Evolutionary conservation across 1,140 invertebrate genomes (phyloP).

Genomic region (Hestina assimilis): DNA sequence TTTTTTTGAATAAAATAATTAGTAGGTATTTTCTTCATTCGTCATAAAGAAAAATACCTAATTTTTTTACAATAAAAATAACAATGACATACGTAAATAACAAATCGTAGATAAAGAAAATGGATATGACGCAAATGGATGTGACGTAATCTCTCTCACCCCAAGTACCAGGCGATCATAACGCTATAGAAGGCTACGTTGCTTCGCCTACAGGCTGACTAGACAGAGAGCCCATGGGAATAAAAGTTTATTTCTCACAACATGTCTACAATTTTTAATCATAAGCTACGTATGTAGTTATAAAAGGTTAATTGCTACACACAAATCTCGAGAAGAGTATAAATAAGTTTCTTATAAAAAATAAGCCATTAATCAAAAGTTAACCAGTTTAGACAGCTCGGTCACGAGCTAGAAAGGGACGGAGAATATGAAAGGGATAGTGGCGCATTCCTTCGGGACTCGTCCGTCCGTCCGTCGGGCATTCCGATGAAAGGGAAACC

Average conservation of each 20-base stretch:
- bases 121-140: constrained; percentile 43
- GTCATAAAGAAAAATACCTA: too few relatives aligned
- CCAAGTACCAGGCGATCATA: constrained; percentile 50
- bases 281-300: constrained; percentile 1
- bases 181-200: not conserved
- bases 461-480: constrained; percentile 35
- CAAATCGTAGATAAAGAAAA: not conserved
- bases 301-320: constrained; percentile 45
- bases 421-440: constrained; percentile 51
- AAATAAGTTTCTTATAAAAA: constrained; percentile 40
- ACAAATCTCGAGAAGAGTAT: constrained; percentile 16
- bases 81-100: too few relatives aligned
- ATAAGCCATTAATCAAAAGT: constrained; percentile 65
- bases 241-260: not conserved
- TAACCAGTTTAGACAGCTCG: constrained; percentile 52
- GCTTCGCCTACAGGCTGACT: not conserved
- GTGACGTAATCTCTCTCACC: constrained; percentile 31
- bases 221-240: not conserved
- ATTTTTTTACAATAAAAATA: too few relatives aligned
- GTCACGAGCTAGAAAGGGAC: constrained; percentile 39
- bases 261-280: constrained; percentile 1
- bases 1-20: too few relatives aligned
- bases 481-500: constrained; percentile 66
- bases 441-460: constrained; percentile 52
- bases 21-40: too few relatives aligned